Conservation (phyloP, 2,888 invertebrate species). For the Craniophora ligustri region DNA sequence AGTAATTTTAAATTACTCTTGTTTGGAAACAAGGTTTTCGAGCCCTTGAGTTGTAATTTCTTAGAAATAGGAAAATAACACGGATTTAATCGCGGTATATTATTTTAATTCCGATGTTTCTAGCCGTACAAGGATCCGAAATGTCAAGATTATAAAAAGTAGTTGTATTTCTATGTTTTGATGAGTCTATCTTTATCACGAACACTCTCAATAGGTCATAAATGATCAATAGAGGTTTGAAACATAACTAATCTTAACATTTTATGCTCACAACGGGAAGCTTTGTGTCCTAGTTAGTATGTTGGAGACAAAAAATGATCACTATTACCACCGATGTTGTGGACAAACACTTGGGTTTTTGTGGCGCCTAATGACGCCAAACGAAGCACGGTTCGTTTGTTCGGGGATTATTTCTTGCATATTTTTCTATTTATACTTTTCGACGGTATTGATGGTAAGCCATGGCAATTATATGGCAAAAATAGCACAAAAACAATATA, state of each 20-base stretch:
- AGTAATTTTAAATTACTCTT: conserved; percentile 30
- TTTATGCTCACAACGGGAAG: conserved; percentile 28
- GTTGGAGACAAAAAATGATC: conserved; percentile 25
- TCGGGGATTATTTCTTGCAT: conserved; percentile 40
- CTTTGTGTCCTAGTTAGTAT: background rate
- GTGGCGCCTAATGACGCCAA: conserved; percentile 33
- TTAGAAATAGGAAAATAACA: conserved; percentile 10
- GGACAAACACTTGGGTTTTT: conserved; percentile 24
- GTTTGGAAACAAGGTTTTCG: conserved; percentile 24
- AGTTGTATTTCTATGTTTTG: too few species aligned
- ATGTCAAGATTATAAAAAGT: too few species aligned
- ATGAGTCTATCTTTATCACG: too few species aligned
- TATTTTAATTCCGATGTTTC: too few species aligned
- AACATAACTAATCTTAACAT: conserved; percentile 24
- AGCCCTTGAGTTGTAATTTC: conserved; percentile 10
- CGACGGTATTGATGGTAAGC: conserved; percentile 2
- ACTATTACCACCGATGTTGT: conserved; percentile 23
- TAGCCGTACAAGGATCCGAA: too few species aligned
- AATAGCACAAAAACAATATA: background rate
- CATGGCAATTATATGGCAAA: conserved; percentile 6
- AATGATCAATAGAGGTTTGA: conserved; percentile 12
- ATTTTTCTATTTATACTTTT: conserved; percentile 16
- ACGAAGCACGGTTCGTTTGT: conserved; percentile 37
- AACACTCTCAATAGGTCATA: background rate
- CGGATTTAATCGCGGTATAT: too few species aligned